Evolutionary conservation across 1,140 invertebrate genomes (phyloP), one percentile per base, ranked within the genome.

Genomic region (Alviniconcha marisindica): DNA sequence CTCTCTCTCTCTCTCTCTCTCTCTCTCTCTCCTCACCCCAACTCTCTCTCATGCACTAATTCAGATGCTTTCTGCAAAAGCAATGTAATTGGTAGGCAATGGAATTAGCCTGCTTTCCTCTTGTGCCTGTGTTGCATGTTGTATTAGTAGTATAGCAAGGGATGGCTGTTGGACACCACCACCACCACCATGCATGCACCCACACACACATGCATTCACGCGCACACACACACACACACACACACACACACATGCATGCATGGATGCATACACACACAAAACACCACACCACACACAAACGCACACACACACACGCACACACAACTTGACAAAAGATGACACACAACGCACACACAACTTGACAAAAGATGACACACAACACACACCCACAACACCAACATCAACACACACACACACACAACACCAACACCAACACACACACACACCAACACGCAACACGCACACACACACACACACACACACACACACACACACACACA

Each of bases 381-480:
- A 66, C 28, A 33, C 63, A 66, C 63, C 31, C 28, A 33, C 63
- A n/a, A n/a, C 28, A 66, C 63, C 31, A 28, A 66, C 63, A 66
- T 10, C 31, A 28, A 66, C 63, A 66, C 63, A 66, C 63, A 10
- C 28, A 60, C 54, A 60, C 54, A 60, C 54, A 60, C 54, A 60
- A 21, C 54, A 60, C 54, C 5, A 18, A 60, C 54, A 21, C 54
- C 21, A 18, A 21, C 54, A 3, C 54, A 60, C 54, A 60, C 54
- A 3, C 54, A n/a, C n/a, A n/a, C n/a, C 0, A 24, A 3, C 54
- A 60, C 54, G 28, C 54, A 56, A 56, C 54, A 56, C 54, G 28
- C 54, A 56, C 54, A 56, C 54, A 56, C 54, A 56, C 54, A 56
- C 54, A 56, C 54, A 56, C 54, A 56, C 54, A 56, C 54, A 56